Base-by-base conservation (phyloP, 2,113 vertebrate species). In the Alaudala cheleensis region DNA sequence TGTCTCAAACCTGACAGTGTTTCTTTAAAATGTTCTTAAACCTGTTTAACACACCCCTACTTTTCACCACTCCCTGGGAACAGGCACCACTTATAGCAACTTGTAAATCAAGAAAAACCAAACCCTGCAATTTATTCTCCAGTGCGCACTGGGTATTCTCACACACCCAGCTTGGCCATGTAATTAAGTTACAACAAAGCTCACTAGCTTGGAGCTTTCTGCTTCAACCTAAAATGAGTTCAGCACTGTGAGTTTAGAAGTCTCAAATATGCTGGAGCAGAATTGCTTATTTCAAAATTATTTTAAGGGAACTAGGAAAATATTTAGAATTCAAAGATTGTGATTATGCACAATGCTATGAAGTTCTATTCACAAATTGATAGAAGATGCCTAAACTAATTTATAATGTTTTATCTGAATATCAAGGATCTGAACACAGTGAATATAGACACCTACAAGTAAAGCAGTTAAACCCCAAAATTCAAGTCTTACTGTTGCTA, bases 41-140 rank as follows among this genome's bases (percentile, higher is more conserved):
- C 86, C 92, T 73, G 89, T 95, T 96, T 95, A 95, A 96, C 84
- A 85, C 81, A 93, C 96, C 95, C 95, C 40, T 78, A 31, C 66
- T 91, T 95, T 95, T 89, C 40, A 84, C 90, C 74, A 93, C 91
- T 97, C 92, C 90, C 88, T 96, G 80, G 88, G 93, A 91, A 96
- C 96, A 89, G 31, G 58, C n/a, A 67, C 71, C 67, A 86, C 78
- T 92, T 95, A 93, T 49, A 95, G 70, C 60, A 96, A 94, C 92
- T 94, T 94, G 95, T 70, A 96, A 95, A 96, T 97, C 92, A 93
- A 96, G 93, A 97, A 97, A 97, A 95, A 95, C 89, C 92, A 73
- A 92, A 47, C 89, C 71, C 70, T 81, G 79, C 92, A 95, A 93
- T 93, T 95, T 94, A 96, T 86, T 86, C 89, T 92, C 88, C 77